Conservation (phyloP, 2,888 invertebrate genomes). For the Polia nebulosa region DNA sequence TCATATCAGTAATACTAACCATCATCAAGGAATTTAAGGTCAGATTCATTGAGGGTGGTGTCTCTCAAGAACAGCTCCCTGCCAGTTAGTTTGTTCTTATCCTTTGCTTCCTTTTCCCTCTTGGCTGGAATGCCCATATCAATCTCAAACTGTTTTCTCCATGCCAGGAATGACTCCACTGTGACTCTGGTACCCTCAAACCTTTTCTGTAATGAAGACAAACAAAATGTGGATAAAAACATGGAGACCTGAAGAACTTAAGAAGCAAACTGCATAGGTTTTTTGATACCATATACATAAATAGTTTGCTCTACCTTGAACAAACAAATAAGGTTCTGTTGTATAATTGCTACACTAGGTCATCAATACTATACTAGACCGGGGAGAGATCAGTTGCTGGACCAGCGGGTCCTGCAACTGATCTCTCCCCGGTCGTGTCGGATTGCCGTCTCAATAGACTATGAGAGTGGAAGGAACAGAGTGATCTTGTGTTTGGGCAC, state of each 20-base stretch:
- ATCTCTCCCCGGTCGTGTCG: too few relatives aligned
- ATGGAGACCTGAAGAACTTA: not conserved
- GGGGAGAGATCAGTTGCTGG: too few relatives aligned
- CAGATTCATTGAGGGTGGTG: slow-evolving; percentile 98
- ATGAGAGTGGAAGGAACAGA: too few relatives aligned
- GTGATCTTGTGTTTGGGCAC: too few relatives aligned
- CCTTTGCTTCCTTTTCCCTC: slow-evolving; percentile 93
- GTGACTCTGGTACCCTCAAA: slow-evolving; percentile 99
- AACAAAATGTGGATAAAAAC: not conserved
- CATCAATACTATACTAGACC: too few relatives aligned
- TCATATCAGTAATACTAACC: slow-evolving; percentile 89
- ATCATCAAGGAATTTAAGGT: slow-evolving; percentile 98
- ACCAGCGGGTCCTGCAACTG: too few relatives aligned
- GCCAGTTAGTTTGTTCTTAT: slow-evolving; percentile 96
- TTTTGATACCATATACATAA: too few relatives aligned
- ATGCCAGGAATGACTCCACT: slow-evolving; percentile 98
- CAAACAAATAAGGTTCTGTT: too few relatives aligned
- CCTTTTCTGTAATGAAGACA: slow-evolving; percentile 92
- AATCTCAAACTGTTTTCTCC: slow-evolving; percentile 98
- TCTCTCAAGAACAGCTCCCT: slow-evolving; percentile 98
- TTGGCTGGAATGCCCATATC: slow-evolving; percentile 95
- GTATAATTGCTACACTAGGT: too few relatives aligned
- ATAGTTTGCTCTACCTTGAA: too few relatives aligned
- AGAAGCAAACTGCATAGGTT: too few relatives aligned
- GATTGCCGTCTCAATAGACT: too few relatives aligned